Evolutionary conservation across 53 echinoderm and acorn worm species (phyloP).

Genomic region (Holothuria leucospilota): DNA sequence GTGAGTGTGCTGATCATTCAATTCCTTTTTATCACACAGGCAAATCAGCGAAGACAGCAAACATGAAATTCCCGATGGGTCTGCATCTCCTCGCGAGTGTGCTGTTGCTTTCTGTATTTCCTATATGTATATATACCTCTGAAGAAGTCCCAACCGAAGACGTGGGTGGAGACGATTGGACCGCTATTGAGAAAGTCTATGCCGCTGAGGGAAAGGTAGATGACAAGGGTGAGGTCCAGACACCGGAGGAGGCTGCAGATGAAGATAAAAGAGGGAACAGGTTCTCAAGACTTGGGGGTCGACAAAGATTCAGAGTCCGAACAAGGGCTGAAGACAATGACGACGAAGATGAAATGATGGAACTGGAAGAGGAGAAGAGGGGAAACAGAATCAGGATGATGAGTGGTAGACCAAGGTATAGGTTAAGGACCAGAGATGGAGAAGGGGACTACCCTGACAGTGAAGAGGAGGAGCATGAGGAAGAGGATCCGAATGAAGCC

Average conservation of each 20-base stretch:
- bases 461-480: background rate
- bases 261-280: constrained; percentile 57
- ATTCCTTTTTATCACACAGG: too few relatives aligned
- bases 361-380: constrained; percentile 33
- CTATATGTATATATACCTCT: background rate
- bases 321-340: background rate
- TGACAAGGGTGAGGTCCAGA: background rate
- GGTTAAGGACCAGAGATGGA: constrained; percentile 16
- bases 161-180: constrained; percentile 19
- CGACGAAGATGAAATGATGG: background rate
- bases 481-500: background rate
- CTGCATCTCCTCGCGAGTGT: constrained; percentile 13
- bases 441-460: background rate
- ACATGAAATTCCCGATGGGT: background rate
- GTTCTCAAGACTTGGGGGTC: background rate
- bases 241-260: constrained; percentile 3
- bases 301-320: background rate
- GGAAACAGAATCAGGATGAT: background rate
- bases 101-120: background rate
- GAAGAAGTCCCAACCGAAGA: constrained; percentile 12
- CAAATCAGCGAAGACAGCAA: too few relatives aligned
- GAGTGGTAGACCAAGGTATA: background rate
- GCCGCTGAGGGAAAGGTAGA: background rate
- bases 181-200: constrained; percentile 16
- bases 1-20: too few relatives aligned